A percentile compares a stretch with the other conserved stretches of the same genome.
Conservation (phyloP, 2,888 invertebrate species). For the Acheta domesticus region DNA sequence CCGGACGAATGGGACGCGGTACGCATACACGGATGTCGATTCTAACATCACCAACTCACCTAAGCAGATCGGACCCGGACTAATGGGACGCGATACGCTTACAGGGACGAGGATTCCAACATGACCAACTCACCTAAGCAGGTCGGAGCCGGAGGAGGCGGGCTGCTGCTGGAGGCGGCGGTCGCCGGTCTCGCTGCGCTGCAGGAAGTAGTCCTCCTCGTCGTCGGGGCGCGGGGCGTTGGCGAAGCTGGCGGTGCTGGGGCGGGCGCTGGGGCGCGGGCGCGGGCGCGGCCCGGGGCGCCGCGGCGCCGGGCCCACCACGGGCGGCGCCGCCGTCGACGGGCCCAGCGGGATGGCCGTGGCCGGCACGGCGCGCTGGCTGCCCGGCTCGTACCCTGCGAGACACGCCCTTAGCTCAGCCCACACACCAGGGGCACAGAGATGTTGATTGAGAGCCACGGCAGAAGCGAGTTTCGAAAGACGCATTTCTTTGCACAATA, state of each 20-base stretch:
- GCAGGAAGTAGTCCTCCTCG: slow-evolving; percentile 68
- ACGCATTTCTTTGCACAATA: too few relatives aligned
- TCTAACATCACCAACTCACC: too few relatives aligned
- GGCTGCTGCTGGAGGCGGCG: slow-evolving; percentile 42
- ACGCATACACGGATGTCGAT: too few relatives aligned
- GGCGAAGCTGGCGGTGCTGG: slow-evolving; percentile 46
- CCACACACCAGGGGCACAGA: too few relatives aligned
- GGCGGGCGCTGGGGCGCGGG: slow-evolving; percentile 46
- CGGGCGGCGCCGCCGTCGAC: slow-evolving; percentile 36
- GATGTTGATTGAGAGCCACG: too few relatives aligned
- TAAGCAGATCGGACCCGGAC: neutral
- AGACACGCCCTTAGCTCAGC: neutral
- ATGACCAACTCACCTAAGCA: slow-evolving; percentile 39
- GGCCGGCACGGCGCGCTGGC: slow-evolving; percentile 34
- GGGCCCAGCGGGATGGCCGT: slow-evolving; percentile 42
- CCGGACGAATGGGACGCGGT: too few relatives aligned
- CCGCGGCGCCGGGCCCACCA: slow-evolving; percentile 31
- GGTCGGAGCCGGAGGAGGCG: slow-evolving; percentile 29
- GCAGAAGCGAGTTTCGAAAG: too few relatives aligned
- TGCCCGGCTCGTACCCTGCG: slow-evolving; percentile 27
- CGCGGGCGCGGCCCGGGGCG: slow-evolving; percentile 48
- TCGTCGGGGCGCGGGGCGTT: slow-evolving; percentile 53
- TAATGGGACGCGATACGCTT: neutral
- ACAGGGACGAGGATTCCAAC: neutral
- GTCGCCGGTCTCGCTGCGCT: slow-evolving; percentile 67